These are phyloP conservation scores for Orchestia grillus DNA, from an alignment of 1,140 invertebrate genomes.

Conservation along the genomic window DNA sequence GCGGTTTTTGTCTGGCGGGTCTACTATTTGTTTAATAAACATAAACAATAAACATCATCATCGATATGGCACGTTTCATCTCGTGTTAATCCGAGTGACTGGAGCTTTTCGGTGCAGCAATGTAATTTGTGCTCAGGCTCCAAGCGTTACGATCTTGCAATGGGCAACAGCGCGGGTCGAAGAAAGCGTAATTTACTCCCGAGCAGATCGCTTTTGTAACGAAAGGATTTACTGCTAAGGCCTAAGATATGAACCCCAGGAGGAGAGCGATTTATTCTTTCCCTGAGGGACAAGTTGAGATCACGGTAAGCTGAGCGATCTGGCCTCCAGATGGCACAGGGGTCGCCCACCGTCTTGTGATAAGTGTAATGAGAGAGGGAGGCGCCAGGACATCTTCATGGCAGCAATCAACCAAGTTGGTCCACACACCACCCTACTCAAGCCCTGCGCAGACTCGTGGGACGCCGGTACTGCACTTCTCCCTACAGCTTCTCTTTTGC, in stretches of 20 bases:
- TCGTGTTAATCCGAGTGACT: neutral
- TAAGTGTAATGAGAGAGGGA: conserved; percentile 42
- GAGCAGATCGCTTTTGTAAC: conserved; percentile 33
- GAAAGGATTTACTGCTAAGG: conserved; percentile 14
- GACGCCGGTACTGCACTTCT: neutral
- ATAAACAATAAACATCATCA: neutral
- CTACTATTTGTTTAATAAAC: neutral
- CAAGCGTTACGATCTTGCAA: neutral
- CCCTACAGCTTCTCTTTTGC: neutral
- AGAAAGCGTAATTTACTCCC: neutral
- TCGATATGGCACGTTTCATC: neutral
- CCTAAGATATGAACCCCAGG: conserved; percentile 47
- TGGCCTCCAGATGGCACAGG: conserved; percentile 20
- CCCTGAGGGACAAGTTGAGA: conserved; percentile 47
- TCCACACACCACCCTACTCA: neutral
- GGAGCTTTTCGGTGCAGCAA: neutral
- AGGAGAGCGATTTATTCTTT: conserved; percentile 43
- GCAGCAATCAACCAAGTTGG: conserved; percentile 10
- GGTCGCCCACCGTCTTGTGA: neutral
- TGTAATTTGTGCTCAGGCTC: neutral
- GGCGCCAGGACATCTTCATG: neutral
- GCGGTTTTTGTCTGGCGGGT: too few species aligned
- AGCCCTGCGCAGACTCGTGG: neutral
- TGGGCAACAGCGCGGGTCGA: neutral
- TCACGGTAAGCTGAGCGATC: conserved; percentile 28